Evolutionary conservation across 2,888 invertebrate species (phyloP).

Genomic region (Sesia bembeciformis): DNA sequence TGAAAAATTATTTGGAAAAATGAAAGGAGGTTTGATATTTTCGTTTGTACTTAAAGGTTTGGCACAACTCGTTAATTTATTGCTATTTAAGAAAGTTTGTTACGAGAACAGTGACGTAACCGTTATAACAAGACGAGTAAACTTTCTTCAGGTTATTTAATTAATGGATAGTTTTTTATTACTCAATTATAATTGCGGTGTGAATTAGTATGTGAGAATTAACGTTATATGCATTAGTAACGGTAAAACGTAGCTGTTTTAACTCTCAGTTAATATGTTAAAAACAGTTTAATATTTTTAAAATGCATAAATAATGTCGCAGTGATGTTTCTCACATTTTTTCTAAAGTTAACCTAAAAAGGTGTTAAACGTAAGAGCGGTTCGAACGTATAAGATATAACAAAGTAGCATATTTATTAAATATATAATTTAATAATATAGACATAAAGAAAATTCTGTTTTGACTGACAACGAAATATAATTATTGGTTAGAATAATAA

Average conservation of each 20-base stretch:
- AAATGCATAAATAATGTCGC: too few relatives aligned
- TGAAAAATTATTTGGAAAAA: constrained; percentile 16
- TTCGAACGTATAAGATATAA: too few relatives aligned
- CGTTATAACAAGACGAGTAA: constrained; percentile 10
- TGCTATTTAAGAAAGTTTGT: neutral
- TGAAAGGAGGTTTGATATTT: constrained; percentile 34
- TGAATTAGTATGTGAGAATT: constrained; percentile 2
- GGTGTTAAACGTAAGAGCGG: too few relatives aligned
- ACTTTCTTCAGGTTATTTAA: constrained; percentile 15
- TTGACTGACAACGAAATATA: too few relatives aligned
- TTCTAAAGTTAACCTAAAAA: too few relatives aligned
- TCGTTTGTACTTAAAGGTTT: constrained; percentile 11
- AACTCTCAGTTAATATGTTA: neutral
- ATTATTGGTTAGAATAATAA: too few relatives aligned
- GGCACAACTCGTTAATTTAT: constrained; percentile 6
- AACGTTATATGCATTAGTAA: constrained; percentile 18
- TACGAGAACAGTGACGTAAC: constrained; percentile 23
- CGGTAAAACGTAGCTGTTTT: constrained; percentile 22
- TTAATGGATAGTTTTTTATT: constrained; percentile 22
- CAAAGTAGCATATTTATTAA: too few relatives aligned
- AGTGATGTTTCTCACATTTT: too few relatives aligned
- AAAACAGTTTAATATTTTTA: too few relatives aligned
- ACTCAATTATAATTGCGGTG: constrained; percentile 21
- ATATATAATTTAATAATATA: too few relatives aligned
- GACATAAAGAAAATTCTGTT: too few relatives aligned